A percentile compares a stretch with the other conserved stretches of the same genome.
Conservation (phyloP, 2,888 invertebrate genomes). For the Homarus gammarus region DNA sequence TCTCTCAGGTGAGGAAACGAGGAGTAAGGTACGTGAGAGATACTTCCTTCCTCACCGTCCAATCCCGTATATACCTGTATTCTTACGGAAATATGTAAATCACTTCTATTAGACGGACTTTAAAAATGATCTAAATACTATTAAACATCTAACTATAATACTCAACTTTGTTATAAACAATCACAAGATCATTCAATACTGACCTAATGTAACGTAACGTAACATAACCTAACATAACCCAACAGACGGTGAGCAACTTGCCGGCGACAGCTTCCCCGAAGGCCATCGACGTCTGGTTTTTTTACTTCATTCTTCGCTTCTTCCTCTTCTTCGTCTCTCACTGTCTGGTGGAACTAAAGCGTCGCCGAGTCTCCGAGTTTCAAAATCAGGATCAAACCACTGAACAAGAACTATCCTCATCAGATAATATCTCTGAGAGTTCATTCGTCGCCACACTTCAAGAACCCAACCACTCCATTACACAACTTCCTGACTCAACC, state of each 20-base stretch:
- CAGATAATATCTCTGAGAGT: background rate
- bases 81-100: no score
- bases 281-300: slow-evolving; percentile 57
- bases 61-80: no score
- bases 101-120: no score
- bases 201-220: no score
- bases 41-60: no score
- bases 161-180: no score
- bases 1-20: slow-evolving; percentile 49
- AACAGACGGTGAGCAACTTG: slow-evolving; percentile 42
- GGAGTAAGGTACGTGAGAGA: no score
- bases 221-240: no score
- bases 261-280: slow-evolving; percentile 34
- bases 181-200: no score
- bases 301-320: slow-evolving; percentile 55
- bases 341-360: slow-evolving; percentile 39
- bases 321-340: slow-evolving; percentile 57
- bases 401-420: background rate
- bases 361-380: background rate
- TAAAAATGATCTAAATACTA: no score
- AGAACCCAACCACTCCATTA: background rate
- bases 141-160: background rate
- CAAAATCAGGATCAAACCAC: no score
- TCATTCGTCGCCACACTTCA: background rate
- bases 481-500: no score